phyloP scores from a whole-genome alignment of 1,140 invertebrate species.

The Conus ventricosus region DNA sequence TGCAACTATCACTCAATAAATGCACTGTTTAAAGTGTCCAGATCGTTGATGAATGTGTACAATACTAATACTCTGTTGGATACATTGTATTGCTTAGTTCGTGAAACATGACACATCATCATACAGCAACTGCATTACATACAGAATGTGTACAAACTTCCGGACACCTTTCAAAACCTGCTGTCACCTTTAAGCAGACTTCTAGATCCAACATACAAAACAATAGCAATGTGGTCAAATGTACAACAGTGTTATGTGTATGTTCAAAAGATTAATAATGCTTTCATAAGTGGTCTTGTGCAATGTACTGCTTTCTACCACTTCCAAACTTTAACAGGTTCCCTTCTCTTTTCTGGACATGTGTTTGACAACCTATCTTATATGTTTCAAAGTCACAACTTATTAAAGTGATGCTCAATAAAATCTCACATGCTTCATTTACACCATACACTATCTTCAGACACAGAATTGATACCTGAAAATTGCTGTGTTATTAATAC shows the following conservation, averaged over 20 bases:
- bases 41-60: background rate
- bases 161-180: background rate
- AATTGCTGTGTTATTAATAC: too few relatives aligned
- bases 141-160: background rate
- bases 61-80: conserved; percentile 1
- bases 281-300: too few relatives aligned
- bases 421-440: too few relatives aligned
- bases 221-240: background rate
- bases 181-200: background rate
- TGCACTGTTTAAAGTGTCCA: background rate
- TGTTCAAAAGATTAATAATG: background rate
- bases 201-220: background rate
- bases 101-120: background rate
- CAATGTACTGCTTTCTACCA: background rate
- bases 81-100: conserved; percentile 7
- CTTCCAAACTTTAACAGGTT: background rate
- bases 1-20: background rate
- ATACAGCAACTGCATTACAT: background rate
- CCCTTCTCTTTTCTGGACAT: background rate
- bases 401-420: too few relatives aligned
- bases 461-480: too few relatives aligned
- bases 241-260: background rate
- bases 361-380: background rate
- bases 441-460: too few relatives aligned
- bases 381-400: too few relatives aligned